phyloP scores from a whole-genome alignment of 2,113 vertebrate species.

The Dolichallabes microphthalmus region DNA sequence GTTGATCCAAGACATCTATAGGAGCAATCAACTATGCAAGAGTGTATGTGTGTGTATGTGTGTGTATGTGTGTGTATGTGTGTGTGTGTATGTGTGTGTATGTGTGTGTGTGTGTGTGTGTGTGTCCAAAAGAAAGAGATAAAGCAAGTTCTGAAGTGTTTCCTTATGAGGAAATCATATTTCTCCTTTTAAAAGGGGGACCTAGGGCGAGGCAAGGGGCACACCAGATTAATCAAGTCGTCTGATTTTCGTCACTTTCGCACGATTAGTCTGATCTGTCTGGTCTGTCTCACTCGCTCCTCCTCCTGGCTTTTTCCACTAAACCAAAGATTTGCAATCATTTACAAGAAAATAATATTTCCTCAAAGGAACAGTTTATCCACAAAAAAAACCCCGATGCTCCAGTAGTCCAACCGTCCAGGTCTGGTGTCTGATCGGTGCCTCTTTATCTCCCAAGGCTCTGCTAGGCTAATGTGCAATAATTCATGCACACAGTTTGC shows the following conservation, averaged over 20 bases:
- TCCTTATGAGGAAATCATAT: not conserved
- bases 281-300: not conserved
- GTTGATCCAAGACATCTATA: conserved; percentile 3
- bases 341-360: not conserved
- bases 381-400: not conserved
- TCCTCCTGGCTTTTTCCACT: not conserved
- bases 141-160: not conserved
- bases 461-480: not conserved
- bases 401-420: not conserved
- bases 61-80: not conserved
- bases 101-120: conserved; percentile 1
- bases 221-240: not conserved
- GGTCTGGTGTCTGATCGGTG: not conserved
- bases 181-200: not conserved
- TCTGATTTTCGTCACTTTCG: not conserved
- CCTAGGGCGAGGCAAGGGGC: not conserved
- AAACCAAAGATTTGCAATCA: conserved; percentile 8
- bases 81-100: not conserved
- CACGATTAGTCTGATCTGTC: not conserved
- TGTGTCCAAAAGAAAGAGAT: not conserved
- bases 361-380: not conserved
- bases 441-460: not conserved
- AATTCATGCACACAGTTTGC: not conserved
- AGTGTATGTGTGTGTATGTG: not conserved
- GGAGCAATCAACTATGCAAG: conserved; percentile 47